These are phyloP conservation scores for Andrena cerasifolii DNA, from an alignment of 1,140 invertebrate genomes.

Conservation along the genomic window DNA sequence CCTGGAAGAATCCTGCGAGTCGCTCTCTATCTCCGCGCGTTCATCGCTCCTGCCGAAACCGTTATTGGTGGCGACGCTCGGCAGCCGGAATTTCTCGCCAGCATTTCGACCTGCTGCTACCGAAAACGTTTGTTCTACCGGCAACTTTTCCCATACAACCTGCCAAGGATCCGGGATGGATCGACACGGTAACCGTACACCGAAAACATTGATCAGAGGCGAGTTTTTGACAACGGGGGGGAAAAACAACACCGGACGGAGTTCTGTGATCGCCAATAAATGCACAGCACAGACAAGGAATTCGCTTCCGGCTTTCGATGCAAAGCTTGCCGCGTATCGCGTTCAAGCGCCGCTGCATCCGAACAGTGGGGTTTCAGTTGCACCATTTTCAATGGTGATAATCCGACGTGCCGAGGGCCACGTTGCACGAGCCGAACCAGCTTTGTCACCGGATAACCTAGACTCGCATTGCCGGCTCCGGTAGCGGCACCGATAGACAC, in stretches of 20 bases:
- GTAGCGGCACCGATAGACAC: slow-evolving; percentile 72
- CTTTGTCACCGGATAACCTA: slow-evolving; percentile 80
- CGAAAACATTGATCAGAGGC: slow-evolving; percentile 22
- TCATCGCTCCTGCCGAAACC: slow-evolving; percentile 15
- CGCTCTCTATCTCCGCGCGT: slow-evolving; percentile 61
- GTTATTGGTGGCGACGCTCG: slow-evolving; percentile 11
- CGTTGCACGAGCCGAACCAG: slow-evolving; percentile 66
- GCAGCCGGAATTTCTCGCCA: neutral
- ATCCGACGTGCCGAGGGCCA: slow-evolving; percentile 68
- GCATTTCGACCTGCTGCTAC: too few relatives aligned
- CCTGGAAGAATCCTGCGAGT: slow-evolving; percentile 68
- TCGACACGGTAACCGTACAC: slow-evolving; percentile 13
- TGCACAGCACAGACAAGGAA: slow-evolving; percentile 59
- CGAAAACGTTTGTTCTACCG: neutral
- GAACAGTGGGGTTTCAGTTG: slow-evolving; percentile 77
- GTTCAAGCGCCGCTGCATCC: slow-evolving; percentile 78
- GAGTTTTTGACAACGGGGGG: slow-evolving; percentile 12
- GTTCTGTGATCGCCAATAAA: slow-evolving; percentile 60
- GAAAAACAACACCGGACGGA: slow-evolving; percentile 8
- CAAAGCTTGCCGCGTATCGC: slow-evolving; percentile 69
- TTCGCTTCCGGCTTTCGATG: slow-evolving; percentile 72
- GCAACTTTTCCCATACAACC: neutral
- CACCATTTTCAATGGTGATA: slow-evolving; percentile 77
- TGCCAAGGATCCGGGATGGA: neutral
- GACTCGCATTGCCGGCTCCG: slow-evolving; percentile 75